Evolutionary conservation across 2,888 invertebrate genomes (phyloP).

Genomic region (Drosophila dives): DNA sequence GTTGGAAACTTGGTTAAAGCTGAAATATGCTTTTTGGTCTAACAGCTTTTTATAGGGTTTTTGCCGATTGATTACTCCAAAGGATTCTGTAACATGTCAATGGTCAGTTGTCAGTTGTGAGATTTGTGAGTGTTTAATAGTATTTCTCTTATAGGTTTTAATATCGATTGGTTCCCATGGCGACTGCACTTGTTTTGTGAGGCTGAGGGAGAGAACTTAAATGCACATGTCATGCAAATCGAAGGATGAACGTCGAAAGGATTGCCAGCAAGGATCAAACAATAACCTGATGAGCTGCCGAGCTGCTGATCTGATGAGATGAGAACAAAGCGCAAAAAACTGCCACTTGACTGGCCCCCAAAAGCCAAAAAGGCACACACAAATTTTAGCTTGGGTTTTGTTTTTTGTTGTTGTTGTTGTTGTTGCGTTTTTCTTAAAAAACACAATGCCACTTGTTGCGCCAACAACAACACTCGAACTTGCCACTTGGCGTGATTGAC

Average conservation of each 20-base stretch:
- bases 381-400: slow-evolving; percentile 23
- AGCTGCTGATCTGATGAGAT: not conserved
- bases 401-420: not conserved
- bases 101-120: slow-evolving; percentile 1
- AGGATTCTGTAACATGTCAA: slow-evolving; percentile 18
- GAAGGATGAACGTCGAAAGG: slow-evolving; percentile 58
- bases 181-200: slow-evolving; percentile 38
- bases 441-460: slow-evolving; percentile 52
- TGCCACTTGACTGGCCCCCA: slow-evolving; percentile 35
- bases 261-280: slow-evolving; percentile 69
- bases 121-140: slow-evolving; percentile 44
- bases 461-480: slow-evolving; percentile 70
- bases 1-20: not conserved
- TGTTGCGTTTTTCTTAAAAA: not conserved
- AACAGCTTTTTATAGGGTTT: not conserved
- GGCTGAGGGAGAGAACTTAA: not conserved
- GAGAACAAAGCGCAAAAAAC: slow-evolving; percentile 38
- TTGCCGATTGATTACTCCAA: not conserved
- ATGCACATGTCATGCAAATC: slow-evolving; percentile 64
- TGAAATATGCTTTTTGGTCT: not conserved
- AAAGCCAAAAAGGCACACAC: slow-evolving; percentile 22
- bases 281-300: slow-evolving; percentile 48
- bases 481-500: slow-evolving; percentile 80
- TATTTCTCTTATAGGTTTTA: not conserved
- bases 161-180: slow-evolving; percentile 50